Conservation (phyloP, 2,797 vertebrate species). For the Myotis myotis region DNA sequence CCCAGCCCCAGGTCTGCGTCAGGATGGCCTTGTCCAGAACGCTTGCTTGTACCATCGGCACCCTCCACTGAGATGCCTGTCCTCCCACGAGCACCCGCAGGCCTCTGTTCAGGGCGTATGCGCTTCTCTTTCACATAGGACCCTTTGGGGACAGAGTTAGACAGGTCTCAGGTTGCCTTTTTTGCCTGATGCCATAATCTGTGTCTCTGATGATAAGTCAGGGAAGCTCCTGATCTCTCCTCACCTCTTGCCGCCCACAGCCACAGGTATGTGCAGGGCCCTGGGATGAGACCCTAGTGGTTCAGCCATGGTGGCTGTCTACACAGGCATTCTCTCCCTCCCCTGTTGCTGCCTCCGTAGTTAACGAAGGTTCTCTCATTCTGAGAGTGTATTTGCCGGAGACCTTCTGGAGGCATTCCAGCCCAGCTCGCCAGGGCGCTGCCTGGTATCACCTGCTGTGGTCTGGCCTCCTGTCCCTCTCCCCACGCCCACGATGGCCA, state of each 20-base stretch:
- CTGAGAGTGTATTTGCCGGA: not conserved
- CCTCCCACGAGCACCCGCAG: not conserved
- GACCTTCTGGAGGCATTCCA: not conserved
- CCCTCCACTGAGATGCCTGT: not conserved
- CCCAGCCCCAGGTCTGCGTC: not conserved
- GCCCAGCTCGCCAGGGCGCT: not conserved
- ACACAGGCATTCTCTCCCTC: not conserved
- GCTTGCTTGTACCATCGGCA: not conserved
- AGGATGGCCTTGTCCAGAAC: not conserved
- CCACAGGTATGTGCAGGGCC: not conserved
- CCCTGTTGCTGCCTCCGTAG: not conserved
- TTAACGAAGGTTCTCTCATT: not conserved
- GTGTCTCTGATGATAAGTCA: not conserved
- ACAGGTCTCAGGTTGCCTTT: not conserved
- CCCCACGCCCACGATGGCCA: not conserved
- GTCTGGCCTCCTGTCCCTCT: not conserved
- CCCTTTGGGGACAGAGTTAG: not conserved
- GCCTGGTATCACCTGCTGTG: not conserved
- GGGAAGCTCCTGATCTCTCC: not conserved
- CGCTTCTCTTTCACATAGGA: fast-evolving
- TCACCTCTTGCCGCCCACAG: not conserved
- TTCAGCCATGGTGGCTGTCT: not conserved
- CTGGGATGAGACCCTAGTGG: not conserved
- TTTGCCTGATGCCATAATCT: not conserved
- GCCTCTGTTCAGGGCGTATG: not conserved